Evolutionary conservation across 2,113 vertebrate genomes (phyloP).

Genomic region (Chrysochloris asiatica): DNA sequence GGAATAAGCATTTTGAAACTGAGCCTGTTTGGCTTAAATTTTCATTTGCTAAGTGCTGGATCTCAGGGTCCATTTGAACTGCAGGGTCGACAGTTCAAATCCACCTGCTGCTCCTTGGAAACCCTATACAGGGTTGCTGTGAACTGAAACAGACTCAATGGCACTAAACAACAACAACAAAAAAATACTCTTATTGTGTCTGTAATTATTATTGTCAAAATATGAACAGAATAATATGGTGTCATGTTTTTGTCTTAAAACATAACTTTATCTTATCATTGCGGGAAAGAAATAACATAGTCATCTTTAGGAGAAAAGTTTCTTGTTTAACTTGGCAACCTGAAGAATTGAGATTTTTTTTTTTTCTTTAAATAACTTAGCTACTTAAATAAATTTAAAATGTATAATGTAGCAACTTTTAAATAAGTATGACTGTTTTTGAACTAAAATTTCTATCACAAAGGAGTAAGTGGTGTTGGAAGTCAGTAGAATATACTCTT

Average conservation of each 20-base stretch:
- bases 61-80: too few species aligned
- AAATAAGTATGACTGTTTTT: neutral
- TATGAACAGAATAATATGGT: neutral
- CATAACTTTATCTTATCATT: constrained; percentile 20
- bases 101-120: too few species aligned
- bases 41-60: constrained; percentile 45
- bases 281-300: neutral
- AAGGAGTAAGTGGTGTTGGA: neutral
- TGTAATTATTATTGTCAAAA: constrained; percentile 23
- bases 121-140: too few species aligned
- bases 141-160: too few species aligned
- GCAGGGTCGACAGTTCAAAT: too few species aligned
- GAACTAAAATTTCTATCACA: constrained; percentile 3
- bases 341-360: neutral
- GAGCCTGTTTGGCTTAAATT: neutral
- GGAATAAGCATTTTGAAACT: neutral
- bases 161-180: too few species aligned
- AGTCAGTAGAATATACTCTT: neutral
- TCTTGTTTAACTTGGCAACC: neutral
- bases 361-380: neutral
- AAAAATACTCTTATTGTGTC: neutral
- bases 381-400: constrained; percentile 6
- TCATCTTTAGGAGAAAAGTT: neutral
- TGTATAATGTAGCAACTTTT: neutral
- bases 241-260: constrained; percentile 10